These are phyloP conservation scores for Tragelaphus imberbis DNA, from an alignment of 2,113 vertebrate species.

Conservation along the genomic window DNA sequence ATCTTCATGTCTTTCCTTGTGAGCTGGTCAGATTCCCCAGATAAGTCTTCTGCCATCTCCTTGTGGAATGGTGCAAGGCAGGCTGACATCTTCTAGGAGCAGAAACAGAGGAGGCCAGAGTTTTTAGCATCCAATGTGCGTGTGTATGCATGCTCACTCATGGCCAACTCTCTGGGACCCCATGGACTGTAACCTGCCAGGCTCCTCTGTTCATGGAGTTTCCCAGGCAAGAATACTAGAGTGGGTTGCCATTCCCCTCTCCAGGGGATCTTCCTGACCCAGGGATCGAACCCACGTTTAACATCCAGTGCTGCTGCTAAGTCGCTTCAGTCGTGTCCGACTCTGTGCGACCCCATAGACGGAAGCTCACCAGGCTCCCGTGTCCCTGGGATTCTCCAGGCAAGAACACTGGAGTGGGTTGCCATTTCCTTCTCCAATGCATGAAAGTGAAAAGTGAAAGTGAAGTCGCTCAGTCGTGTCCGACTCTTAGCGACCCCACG, in stretches of 20 bases:
- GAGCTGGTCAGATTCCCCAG: neutral
- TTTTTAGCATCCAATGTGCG: accelerated
- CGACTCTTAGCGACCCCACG: no score
- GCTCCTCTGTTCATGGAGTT: neutral
- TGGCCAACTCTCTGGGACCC: neutral
- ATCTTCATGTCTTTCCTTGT: neutral
- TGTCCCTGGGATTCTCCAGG: no score
- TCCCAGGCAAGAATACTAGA: neutral
- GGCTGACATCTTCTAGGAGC: neutral
- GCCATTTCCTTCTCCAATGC: no score
- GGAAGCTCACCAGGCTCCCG: no score
- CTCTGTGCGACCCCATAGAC: no score
- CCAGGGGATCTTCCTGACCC: neutral
- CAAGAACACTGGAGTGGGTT: no score
- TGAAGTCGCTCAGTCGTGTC: no score
- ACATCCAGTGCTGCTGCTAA: no score
- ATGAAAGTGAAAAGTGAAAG: no score
- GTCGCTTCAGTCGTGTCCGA: no score
- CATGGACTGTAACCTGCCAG: neutral
- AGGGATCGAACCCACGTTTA: neutral
- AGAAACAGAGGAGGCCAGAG: neutral
- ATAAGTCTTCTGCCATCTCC: neutral
- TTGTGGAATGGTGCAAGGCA: neutral
- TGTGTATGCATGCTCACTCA: neutral
- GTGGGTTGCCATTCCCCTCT: neutral